Evolutionary conservation across 2,888 invertebrate species (phyloP).

Genomic region (Actias luna): DNA sequence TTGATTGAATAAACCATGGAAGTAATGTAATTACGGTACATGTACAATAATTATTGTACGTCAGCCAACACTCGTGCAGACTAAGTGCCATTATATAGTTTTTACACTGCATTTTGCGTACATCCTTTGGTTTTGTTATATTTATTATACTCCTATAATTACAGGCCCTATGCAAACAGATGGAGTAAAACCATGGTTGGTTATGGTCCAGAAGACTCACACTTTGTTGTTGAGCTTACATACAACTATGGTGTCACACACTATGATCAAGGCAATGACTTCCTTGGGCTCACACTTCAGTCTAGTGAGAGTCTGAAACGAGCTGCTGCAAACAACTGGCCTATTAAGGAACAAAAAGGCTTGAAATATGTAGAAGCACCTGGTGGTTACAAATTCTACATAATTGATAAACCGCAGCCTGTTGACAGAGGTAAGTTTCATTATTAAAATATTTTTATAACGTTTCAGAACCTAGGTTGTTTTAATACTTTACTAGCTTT

Average conservation of each 20-base stretch:
- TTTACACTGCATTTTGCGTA: neutral
- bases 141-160: constrained; percentile 29
- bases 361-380: constrained; percentile 89
- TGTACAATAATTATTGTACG: too few relatives aligned
- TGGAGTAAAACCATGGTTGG: constrained; percentile 99
- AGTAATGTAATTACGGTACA: too few relatives aligned
- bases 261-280: constrained; percentile 96
- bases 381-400: constrained; percentile 94
- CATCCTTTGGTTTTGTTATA: neutral
- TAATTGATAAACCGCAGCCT: constrained; percentile 88
- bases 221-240: constrained; percentile 98
- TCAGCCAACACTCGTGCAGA: too few relatives aligned
- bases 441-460: neutral
- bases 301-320: constrained; percentile 89
- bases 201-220: constrained; percentile 96
- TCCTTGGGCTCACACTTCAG: constrained; percentile 91
- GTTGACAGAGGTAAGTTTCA: constrained; percentile 81
- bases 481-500: too few relatives aligned
- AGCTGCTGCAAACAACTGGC: constrained; percentile 88
- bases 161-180: constrained; percentile 96
- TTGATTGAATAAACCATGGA: too few relatives aligned
- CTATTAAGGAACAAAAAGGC: constrained; percentile 84
- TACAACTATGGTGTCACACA: constrained; percentile 97
- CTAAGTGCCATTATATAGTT: neutral
- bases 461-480: too few relatives aligned